A percentile compares a stretch with the other conserved stretches of the same genome.
Evolutionary conservation across 2,113 vertebrate genomes (phyloP).

Genomic region (Tretioscincus oriximinensis): DNA sequence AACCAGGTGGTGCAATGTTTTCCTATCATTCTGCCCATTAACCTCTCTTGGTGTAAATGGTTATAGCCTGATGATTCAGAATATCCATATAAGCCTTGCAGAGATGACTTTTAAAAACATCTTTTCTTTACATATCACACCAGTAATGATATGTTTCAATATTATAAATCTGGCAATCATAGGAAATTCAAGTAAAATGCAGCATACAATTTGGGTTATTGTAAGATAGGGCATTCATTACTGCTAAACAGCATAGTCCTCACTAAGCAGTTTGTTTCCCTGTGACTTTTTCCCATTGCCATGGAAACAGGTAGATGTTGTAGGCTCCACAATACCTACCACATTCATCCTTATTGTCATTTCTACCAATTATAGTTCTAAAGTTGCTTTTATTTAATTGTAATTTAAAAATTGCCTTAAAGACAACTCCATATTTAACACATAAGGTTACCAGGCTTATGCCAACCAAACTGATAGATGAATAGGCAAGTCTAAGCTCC

Average conservation of each 20-base stretch:
- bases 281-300: neutral
- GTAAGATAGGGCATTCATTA: neutral
- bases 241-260: neutral
- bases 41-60: slow-evolving; percentile 55
- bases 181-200: rapidly evolving
- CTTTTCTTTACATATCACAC: slow-evolving; percentile 17
- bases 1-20: slow-evolving; percentile 50
- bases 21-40: slow-evolving; percentile 52
- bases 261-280: neutral
- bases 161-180: slow-evolving; percentile 18
- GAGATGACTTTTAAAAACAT: slow-evolving; percentile 12
- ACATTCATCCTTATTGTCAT: neutral
- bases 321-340: neutral
- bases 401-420: too few relatives aligned
- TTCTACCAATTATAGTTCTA: too few relatives aligned
- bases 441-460: too few relatives aligned
- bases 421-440: too few relatives aligned
- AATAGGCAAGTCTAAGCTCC: too few relatives aligned
- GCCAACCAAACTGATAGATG: too few relatives aligned
- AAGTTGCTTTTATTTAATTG: too few relatives aligned
- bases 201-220: neutral
- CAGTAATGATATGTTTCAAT: neutral
- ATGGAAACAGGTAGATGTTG: too few relatives aligned
- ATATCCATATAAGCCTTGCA: slow-evolving; percentile 22
- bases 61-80: slow-evolving; percentile 34